A percentile compares a stretch with the other conserved stretches of the same genome.
phyloP scores from a whole-genome alignment of 1,140 invertebrate genomes.

The Teleopsis dalmanni region DNA sequence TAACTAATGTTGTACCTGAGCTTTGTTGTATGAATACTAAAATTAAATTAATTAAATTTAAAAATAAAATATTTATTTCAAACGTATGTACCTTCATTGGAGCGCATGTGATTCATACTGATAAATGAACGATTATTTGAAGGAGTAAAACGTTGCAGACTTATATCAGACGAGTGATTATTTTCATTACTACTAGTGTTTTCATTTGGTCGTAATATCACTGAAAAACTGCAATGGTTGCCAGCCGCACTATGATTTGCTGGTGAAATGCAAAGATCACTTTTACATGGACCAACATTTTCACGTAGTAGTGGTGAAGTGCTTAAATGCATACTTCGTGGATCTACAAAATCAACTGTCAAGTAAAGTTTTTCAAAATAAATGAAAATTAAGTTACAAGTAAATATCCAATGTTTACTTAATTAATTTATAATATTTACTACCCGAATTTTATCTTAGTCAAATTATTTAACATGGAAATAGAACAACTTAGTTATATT shows the following conservation, averaged over 20 bases:
- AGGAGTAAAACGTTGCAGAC: slow-evolving; percentile 35
- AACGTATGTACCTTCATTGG: slow-evolving; percentile 22
- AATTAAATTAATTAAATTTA: neutral
- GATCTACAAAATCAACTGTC: slow-evolving; percentile 40
- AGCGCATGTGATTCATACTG: slow-evolving; percentile 23
- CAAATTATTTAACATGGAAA: no score
- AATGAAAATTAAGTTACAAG: neutral
- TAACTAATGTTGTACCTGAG: slow-evolving; percentile 22
- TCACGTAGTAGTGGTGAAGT: slow-evolving; percentile 23
- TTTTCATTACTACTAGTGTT: slow-evolving; percentile 15
- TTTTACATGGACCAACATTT: slow-evolving; percentile 21
- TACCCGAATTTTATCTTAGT: no score
- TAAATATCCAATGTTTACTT: neutral
- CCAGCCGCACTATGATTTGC: slow-evolving; percentile 13
- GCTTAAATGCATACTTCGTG: slow-evolving; percentile 30
- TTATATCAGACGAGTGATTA: slow-evolving; percentile 16
- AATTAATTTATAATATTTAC: no score
- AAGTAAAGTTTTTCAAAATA: no score
- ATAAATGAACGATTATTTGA: slow-evolving; percentile 21
- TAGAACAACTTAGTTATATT: no score
- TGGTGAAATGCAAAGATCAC: slow-evolving; percentile 25
- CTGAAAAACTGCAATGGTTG: slow-evolving; percentile 25
- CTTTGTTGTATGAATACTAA: slow-evolving; percentile 31
- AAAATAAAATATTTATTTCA: neutral
- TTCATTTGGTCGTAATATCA: slow-evolving; percentile 25